Evolutionary conservation across 2,888 invertebrate species (phyloP), one percentile per base, ranked within the genome.

Genomic region (Atethmia centrago): DNA sequence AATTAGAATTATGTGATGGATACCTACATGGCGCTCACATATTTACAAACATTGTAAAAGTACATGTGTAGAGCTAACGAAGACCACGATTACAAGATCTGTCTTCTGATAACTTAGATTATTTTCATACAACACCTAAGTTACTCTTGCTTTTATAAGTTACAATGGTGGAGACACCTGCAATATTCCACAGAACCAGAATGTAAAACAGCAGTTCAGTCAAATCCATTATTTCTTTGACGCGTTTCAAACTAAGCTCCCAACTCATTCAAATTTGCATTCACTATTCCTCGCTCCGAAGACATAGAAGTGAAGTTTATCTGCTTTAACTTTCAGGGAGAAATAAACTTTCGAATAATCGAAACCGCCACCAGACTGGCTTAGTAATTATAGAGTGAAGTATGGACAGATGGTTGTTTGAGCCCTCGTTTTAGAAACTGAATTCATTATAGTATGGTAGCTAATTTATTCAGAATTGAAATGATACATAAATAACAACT

Each of bases 181-280:
- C 10, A 21, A 62, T 19, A 12, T 47, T 40, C 61, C 45, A 2
- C 8, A 10, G 25, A 77, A 72, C 61, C 31, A 56, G 67, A 63
- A 83, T 77, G 56, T 81, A 81, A 83, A 83, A 62, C 67, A 75
- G 63, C 40, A 71, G 69, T 78, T 70, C 63, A 55, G 69, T 71
- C 19, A 75, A 74, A 81, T 69, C 80, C 77, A 85, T 83, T 85
- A 83, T 64, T 85, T 79, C 83, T 77, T 74, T 16, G 53, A 62
- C 79, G 62, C 81, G 62, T 58, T 76, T 61, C 59, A 73, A 77
- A 79, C 79, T 83, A 80, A 85, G 74, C 68, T 77, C 45, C 42
- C 49, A 83, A 80, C 80, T 85, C 68, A 71, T 75, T 73, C 71
- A 74, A 80, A 85, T 85, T 85, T 82, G 74, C 83, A 85, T 80